Evolutionary conservation across 1,140 invertebrate genomes (phyloP).

Genomic region (Phocides pigmalion): DNA sequence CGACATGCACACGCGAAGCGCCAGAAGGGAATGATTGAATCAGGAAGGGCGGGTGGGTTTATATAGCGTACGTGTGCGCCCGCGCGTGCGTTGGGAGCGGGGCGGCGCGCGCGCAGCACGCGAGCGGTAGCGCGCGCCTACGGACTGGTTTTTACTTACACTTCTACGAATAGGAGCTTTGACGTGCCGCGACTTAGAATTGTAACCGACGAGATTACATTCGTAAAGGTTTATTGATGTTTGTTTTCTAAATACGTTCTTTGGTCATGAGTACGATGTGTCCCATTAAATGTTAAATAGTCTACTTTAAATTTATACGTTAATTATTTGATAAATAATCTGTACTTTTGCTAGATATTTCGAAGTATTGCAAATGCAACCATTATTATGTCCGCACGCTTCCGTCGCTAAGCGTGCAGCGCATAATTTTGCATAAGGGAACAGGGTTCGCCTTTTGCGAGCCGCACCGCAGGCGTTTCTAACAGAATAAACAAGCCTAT

Average conservation of each 20-base stretch:
- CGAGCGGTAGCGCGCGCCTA: slow-evolving; percentile 76
- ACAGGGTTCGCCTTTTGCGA: slow-evolving; percentile 11
- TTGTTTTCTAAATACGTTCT: background rate
- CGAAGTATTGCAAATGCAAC: slow-evolving; percentile 21
- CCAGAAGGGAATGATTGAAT: slow-evolving; percentile 74
- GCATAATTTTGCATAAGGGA: slow-evolving; percentile 48
- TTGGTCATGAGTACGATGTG: background rate
- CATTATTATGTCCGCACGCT: slow-evolving; percentile 29
- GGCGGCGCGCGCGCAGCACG: slow-evolving; percentile 71
- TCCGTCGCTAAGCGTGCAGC: slow-evolving; percentile 27
- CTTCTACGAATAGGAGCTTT: slow-evolving; percentile 77
- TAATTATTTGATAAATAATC: background rate
- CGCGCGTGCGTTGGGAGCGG: slow-evolving; percentile 66
- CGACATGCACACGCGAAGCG: slow-evolving; percentile 68
- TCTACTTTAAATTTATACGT: no score
- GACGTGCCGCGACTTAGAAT: slow-evolving; percentile 74
- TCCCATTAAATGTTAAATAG: no score
- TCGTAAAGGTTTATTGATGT: slow-evolving; percentile 20
- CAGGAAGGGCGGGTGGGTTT: slow-evolving; percentile 70
- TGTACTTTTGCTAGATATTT: background rate
- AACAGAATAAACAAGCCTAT: slow-evolving; percentile 54
- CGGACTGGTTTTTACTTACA: slow-evolving; percentile 70
- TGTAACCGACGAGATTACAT: slow-evolving; percentile 34
- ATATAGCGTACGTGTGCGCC: slow-evolving; percentile 61
- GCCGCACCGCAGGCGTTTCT: slow-evolving; percentile 40